Evolutionary conservation across 2,888 invertebrate genomes (phyloP), one percentile per base, ranked within the genome.

Genomic region (Tupiocoris notatus): DNA sequence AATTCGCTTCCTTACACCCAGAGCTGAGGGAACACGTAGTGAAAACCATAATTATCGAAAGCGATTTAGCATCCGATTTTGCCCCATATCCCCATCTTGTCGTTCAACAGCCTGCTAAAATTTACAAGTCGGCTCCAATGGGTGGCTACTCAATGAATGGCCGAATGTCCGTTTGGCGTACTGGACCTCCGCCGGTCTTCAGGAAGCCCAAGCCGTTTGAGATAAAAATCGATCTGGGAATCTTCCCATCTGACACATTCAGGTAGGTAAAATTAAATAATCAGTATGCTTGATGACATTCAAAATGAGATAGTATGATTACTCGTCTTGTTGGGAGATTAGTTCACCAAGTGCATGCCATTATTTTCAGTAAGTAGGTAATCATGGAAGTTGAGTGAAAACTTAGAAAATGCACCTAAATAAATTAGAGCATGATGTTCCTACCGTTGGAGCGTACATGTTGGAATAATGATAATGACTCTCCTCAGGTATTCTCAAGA

Each of bases 221-320:
- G 9, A 24, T 73, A 24, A 73, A 73, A 63, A 25, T 73, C 22
- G 54, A 73, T n/a, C 73, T 73, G n/a, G 73, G 73, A 1, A 57
- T 73, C 20, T 63, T 62, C 54, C 73, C 73, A 16, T 62, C 57
- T 54, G 73, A 73, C 21, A 62, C 54, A 23, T 73, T 73, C 39
- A 73, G 73, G 73, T 73, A 12, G 18, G 70, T 67, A 57, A 61
- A 7, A 61, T 1, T 61, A 1, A 12, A 59, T n/a, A 59, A 61
- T 18, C n/a, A 61, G 1, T 1, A 20, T 61, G 17, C 62, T 1
- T 17, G 62, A 9, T 59, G 6, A 9, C n/a, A 59, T 59, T 7
- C n/a, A 9, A 9, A 18, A 9, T 59, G n/a, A 59, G 3, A 6
- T 59, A n/a, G n/a, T n/a, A n/a, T n/a, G n/a, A n/a, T n/a, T n/a